Conservation (phyloP, 1,140 invertebrate genomes). For the Elysia chlorotica region DNA sequence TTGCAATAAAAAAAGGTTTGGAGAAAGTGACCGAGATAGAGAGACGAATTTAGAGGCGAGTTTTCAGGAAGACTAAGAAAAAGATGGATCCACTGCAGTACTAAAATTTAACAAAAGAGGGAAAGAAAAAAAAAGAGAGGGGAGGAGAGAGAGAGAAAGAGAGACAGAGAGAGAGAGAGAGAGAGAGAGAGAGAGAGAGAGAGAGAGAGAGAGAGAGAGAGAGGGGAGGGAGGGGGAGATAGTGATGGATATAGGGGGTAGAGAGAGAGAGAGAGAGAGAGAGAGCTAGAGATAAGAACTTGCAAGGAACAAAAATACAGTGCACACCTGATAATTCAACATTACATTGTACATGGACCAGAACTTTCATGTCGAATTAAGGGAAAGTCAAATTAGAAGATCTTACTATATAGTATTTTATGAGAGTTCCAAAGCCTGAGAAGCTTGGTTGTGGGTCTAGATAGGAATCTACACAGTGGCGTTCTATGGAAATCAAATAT, state of each 20-base stretch:
- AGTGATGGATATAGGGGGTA: background rate
- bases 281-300: background rate
- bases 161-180: background rate
- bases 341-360: background rate
- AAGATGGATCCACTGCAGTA: too few species aligned
- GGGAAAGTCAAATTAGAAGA: background rate
- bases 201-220: background rate
- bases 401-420: background rate
- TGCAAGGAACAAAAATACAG: background rate
- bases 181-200: background rate
- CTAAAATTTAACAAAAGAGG: too few species aligned
- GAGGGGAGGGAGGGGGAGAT: background rate
- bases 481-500: too few species aligned
- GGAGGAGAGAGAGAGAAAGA: background rate
- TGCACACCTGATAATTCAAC: background rate
- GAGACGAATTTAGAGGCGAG: too few species aligned
- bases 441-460: background rate
- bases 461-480: background rate
- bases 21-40: too few species aligned
- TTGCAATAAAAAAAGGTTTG: too few species aligned
- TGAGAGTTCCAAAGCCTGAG: background rate
- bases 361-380: background rate
- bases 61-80: too few species aligned
- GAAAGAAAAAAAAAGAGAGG: background rate
- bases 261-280: constrained; percentile 3